Evolutionary conservation across 2,797 vertebrate species (phyloP).

Genomic region (Streptopelia turtur): DNA sequence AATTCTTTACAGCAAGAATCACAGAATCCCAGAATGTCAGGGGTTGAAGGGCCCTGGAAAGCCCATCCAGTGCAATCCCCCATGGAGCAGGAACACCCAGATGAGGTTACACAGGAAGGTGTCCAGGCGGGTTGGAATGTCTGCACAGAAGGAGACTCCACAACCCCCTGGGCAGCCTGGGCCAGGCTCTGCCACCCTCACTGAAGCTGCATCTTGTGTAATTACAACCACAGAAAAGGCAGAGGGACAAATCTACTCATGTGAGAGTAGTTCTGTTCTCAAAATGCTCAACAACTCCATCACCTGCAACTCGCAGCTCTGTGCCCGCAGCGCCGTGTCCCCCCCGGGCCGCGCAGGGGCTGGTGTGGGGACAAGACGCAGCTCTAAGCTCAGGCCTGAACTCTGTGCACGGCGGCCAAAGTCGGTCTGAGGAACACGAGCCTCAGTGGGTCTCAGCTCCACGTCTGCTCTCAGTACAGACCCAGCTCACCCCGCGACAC

Average conservation of each 20-base stretch:
- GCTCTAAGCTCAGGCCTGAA: not conserved
- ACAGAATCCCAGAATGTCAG: no score
- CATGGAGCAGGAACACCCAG: no score
- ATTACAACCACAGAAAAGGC: not conserved
- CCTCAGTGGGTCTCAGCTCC: not conserved
- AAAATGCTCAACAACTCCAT: not conserved
- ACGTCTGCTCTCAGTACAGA: not conserved
- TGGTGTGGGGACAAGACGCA: accelerated
- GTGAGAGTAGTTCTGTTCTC: not conserved
- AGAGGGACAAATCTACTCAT: not conserved
- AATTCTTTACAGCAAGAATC: not conserved
- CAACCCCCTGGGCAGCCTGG: no score
- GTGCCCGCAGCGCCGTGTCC: accelerated
- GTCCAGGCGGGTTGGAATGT: no score
- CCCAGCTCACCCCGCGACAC: not conserved
- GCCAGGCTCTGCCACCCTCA: no score
- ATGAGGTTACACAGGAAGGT: no score
- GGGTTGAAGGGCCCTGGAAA: no score
- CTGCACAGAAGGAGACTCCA: no score
- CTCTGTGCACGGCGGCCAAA: accelerated
- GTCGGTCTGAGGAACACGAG: not conserved
- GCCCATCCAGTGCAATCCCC: no score
- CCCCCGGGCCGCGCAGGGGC: not conserved
- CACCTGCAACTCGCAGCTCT: not conserved
- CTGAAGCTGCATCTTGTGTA: not conserved